Conservation (phyloP, 2,113 vertebrate species). For the Tretioscincus oriximinensis region DNA sequence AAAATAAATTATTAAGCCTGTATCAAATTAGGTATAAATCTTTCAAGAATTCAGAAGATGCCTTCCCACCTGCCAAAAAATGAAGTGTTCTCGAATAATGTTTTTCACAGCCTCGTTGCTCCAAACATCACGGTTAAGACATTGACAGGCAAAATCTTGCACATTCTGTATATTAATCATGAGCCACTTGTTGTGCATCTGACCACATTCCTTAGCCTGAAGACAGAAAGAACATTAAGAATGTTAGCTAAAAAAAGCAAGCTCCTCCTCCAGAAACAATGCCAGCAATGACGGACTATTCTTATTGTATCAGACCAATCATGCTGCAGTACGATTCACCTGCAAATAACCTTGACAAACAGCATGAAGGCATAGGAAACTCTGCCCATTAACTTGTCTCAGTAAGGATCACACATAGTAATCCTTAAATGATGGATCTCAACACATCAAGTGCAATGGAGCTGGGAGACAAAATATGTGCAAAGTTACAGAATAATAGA, state of each 20-base stretch:
- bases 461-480: not conserved
- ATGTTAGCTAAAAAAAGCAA: conserved; percentile 26
- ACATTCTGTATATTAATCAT: conserved; percentile 99
- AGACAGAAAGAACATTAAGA: conserved; percentile 49
- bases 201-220: conserved; percentile 96
- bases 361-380: conserved; percentile 47
- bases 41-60: not conserved
- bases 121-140: conserved; percentile 97
- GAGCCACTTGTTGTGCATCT: conserved; percentile 97
- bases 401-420: conserved; percentile 37
- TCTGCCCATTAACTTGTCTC: conserved; percentile 34
- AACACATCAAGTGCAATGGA: conserved; percentile 48
- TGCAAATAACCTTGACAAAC: conserved; percentile 35
- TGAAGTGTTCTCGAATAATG: conserved; percentile 96
- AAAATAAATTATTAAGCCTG: not conserved
- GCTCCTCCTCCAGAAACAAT: not conserved
- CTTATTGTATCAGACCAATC: conserved; percentile 24
- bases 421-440: conserved; percentile 42
- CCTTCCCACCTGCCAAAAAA: conserved; percentile 93
- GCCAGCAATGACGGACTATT: conserved; percentile 51
- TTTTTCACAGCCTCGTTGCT: conserved; percentile 96
- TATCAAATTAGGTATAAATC: not conserved
- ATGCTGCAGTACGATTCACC: conserved; percentile 44
- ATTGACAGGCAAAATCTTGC: conserved; percentile 97
- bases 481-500: not conserved